Base-by-base conservation (phyloP, 2,113 vertebrate species). In the Coturnix japonica region DNA sequence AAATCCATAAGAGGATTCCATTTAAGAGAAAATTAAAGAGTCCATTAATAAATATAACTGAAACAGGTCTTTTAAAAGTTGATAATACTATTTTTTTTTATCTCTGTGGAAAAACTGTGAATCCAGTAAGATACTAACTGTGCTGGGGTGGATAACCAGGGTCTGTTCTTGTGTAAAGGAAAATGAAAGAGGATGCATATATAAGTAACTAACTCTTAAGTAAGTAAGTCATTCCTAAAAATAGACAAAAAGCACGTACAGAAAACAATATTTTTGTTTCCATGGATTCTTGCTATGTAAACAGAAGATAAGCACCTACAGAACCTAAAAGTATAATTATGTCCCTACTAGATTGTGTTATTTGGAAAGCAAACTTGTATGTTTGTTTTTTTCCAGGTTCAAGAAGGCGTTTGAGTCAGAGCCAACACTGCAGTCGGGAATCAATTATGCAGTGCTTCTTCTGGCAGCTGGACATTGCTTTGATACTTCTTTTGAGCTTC, bases 361-460 rank as follows among this genome's bases (percentile, higher is more conserved):
- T 49, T 95, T 95, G 91, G 84, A 95, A 96, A 96, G 85, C 97
- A 94, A 97, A 96, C 85, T 89, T 95, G 43, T 88, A 51, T 95
- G 56, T 92, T 96, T 95, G 51, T 90, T 95, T 96, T 96, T 85
- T 95, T 85, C 47, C 97, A 99, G 99, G 99, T 99, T 99, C 97
- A 99, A 98, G 97, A 99, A 98, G 95, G 99, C 99, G 0, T 99
- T 99, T 97, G 99, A 99, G 95, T 99, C 99, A 2, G 99, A 99
- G 98, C 99, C 99, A 96, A 99, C 99, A 0, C 97, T 99, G 83
- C 99, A 99, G 95, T 99, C 99, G n/a, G 99, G 99, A 74, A 99
- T 99, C 97, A 99, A 99, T 97, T 99, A 99, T 54, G 99, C 99
- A 3, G 98, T 99, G 51, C 98, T 99, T 2, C 98, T 99, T 53